These are phyloP conservation scores for Drosophila lacteicornis DNA, from an alignment of 1,140 invertebrate species.

Conservation along the genomic window DNA sequence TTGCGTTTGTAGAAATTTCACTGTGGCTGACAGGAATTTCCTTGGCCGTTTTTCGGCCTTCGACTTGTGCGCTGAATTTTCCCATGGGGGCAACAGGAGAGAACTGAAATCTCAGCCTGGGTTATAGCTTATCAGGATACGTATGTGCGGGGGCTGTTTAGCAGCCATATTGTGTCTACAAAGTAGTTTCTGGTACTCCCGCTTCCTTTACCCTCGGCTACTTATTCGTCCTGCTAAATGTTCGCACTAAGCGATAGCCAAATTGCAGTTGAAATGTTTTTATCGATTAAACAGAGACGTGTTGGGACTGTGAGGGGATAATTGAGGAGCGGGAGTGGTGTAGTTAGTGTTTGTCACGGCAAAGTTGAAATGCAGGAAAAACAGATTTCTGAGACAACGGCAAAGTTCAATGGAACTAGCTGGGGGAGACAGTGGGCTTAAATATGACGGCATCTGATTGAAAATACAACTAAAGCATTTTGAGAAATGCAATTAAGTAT, in stretches of 20 bases:
- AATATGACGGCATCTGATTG: not conserved
- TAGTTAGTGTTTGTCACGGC: conserved; percentile 37
- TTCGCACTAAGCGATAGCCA: conserved; percentile 62
- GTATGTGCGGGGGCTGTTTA: conserved; percentile 31
- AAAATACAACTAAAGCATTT: not conserved
- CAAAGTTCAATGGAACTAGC: conserved; percentile 33
- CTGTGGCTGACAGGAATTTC: conserved; percentile 6
- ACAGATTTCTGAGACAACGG: conserved; percentile 49
- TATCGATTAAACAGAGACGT: conserved; percentile 75
- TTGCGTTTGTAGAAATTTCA: conserved; percentile 13
- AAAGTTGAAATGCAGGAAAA: conserved; percentile 45
- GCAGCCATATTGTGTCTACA: conserved; percentile 41
- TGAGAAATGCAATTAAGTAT: not conserved
- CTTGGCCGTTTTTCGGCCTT: conserved; percentile 17
- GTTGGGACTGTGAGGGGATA: conserved; percentile 12
- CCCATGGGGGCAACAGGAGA: conserved; percentile 46
- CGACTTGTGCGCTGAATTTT: conserved; percentile 17
- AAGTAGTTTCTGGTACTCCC: conserved; percentile 36
- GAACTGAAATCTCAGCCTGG: conserved; percentile 44
- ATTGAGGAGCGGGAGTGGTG: not conserved
- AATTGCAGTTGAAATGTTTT: conserved; percentile 76
- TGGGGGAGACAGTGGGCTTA: not conserved
- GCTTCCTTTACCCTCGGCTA: conserved; percentile 3
- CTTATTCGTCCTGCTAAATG: conserved; percentile 74
- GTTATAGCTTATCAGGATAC: not conserved